Evolutionary conservation across 2,113 vertebrate species (phyloP).

Genomic region (Cygnus atratus): DNA sequence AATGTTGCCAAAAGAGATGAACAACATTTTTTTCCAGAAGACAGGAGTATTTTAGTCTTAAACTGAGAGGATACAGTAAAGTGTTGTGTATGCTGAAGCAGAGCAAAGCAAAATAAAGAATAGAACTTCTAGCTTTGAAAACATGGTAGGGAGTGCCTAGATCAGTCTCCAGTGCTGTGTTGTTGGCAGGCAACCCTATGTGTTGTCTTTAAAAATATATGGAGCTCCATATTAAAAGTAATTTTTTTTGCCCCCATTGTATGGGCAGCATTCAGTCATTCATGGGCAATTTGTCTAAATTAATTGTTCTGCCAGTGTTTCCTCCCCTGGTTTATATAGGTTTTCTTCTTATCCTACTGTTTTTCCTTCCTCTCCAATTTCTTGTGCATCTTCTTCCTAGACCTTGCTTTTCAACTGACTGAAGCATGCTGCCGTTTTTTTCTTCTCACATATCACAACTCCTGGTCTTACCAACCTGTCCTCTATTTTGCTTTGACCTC

Average conservation of each 20-base stretch:
- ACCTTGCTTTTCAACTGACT: background rate
- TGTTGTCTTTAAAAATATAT: background rate
- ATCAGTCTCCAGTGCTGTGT: background rate
- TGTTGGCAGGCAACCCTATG: background rate
- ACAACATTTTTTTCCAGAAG: background rate
- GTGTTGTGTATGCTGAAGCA: background rate
- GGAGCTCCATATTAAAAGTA: background rate
- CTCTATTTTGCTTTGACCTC: background rate
- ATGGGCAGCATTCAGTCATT: background rate
- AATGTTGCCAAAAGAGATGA: background rate
- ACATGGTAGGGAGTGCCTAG: rapidly evolving
- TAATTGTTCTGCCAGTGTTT: background rate
- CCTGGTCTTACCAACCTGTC: background rate
- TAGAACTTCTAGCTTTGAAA: background rate
- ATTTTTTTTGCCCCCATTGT: background rate
- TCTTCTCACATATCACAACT: background rate
- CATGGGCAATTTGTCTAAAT: background rate
- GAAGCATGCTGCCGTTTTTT: background rate
- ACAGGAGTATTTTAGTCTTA: background rate
- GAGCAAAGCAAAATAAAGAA: background rate
- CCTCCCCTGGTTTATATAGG: background rate
- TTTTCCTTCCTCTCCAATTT: background rate
- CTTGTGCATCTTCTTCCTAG: background rate
- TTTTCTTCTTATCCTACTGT: background rate
- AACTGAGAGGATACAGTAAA: background rate